Evolutionary conservation across 37 sponge, comb jelly and placozoan genomes (phyloP).

Genomic region (Oscarella lobularis): DNA sequence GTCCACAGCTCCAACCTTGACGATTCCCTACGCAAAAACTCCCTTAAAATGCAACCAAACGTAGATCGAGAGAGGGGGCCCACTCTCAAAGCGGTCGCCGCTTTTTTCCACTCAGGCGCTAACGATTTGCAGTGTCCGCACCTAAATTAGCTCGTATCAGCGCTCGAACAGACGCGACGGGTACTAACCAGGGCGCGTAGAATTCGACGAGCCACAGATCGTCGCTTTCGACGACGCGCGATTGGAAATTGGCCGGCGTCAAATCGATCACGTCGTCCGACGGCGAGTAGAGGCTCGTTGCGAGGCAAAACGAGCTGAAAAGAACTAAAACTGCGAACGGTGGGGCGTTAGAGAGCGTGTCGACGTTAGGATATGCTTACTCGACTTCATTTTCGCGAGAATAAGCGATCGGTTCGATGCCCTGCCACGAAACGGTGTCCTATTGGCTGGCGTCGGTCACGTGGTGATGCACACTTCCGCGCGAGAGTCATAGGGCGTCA

Average conservation of each 20-base stretch:
- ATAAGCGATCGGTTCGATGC: too few relatives aligned
- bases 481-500: too few relatives aligned
- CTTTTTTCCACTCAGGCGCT: constrained; percentile 94
- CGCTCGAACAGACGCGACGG: background rate
- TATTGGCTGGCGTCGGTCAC: too few relatives aligned
- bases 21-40: constrained; percentile 38
- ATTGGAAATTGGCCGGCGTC: constrained; percentile 75
- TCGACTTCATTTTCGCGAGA: too few relatives aligned
- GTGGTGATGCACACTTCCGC: too few relatives aligned
- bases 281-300: constrained; percentile 38
- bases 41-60: background rate
- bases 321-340: background rate
- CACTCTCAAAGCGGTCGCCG: constrained; percentile 73
- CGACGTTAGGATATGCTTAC: too few relatives aligned
- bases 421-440: too few relatives aligned
- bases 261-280: constrained; percentile 67
- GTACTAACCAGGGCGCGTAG: constrained; percentile 92
- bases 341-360: background rate
- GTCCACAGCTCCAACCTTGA: constrained; percentile 87
- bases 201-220: constrained; percentile 95
- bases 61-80: too few relatives aligned
- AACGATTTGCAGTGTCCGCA: constrained; percentile 95
- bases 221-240: constrained; percentile 51
- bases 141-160: constrained; percentile 22
- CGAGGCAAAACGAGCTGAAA: background rate